These are phyloP conservation scores for Hydrochoerus hydrochaeris DNA, from an alignment of 2,113 vertebrate species.

Conservation along the genomic window DNA sequence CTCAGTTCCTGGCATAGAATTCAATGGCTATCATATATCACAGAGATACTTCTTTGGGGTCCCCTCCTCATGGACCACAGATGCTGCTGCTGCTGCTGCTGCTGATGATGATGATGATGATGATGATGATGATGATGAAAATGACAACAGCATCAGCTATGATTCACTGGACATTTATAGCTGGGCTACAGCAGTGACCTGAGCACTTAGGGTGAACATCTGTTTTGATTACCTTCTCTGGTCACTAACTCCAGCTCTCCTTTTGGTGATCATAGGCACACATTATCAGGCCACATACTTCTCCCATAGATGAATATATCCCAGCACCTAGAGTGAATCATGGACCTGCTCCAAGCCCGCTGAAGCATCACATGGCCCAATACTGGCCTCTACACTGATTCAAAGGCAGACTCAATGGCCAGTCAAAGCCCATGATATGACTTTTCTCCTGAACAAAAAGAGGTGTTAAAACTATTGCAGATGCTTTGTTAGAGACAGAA, in stretches of 20 bases:
- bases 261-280: not conserved
- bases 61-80: not conserved
- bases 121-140: no score
- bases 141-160: not conserved
- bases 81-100: no score
- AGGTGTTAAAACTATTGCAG: not conserved
- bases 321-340: not conserved
- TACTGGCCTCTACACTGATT: not conserved
- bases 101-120: not conserved
- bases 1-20: not conserved
- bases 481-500: not conserved
- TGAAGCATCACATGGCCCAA: not conserved
- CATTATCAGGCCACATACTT: not conserved
- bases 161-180: not conserved
- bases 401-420: not conserved
- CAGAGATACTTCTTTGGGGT: not conserved
- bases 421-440: not conserved
- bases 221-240: not conserved
- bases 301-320: not conserved
- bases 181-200: not conserved
- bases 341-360: not conserved
- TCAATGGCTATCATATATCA: not conserved
- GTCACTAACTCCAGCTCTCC: not conserved
- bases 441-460: not conserved
- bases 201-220: not conserved